These are phyloP conservation scores for Megaceryle torquata DNA, from an alignment of 2,113 vertebrate species.

Conservation along the genomic window DNA sequence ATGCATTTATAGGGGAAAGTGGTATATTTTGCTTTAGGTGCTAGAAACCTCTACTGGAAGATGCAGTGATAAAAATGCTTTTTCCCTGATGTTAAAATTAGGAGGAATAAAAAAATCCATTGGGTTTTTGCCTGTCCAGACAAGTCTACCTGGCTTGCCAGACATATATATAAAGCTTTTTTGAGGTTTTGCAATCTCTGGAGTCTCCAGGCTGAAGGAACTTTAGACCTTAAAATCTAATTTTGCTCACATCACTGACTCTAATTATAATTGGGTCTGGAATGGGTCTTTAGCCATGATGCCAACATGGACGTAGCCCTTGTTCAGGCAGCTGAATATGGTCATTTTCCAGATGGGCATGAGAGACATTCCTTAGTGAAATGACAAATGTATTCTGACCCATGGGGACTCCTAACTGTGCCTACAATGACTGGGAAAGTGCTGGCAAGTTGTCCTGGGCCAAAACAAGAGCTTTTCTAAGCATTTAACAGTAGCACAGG, in stretches of 20 bases:
- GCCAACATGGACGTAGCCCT: background rate
- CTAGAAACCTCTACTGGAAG: background rate
- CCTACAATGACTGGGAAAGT: background rate
- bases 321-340: background rate
- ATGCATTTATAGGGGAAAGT: background rate
- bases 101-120: background rate
- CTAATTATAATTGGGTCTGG: background rate
- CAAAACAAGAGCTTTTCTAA: background rate
- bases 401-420: background rate
- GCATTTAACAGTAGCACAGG: background rate
- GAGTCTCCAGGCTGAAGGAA: background rate
- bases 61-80: background rate
- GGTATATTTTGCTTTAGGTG: background rate
- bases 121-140: background rate
- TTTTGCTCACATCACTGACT: background rate
- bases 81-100: background rate
- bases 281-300: background rate
- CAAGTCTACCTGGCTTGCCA: background rate
- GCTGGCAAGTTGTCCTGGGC: background rate
- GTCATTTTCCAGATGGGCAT: background rate
- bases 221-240: background rate
- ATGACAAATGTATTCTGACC: background rate
- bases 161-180: background rate
- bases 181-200: background rate
- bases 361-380: background rate